Evolutionary conservation across 2,797 vertebrate genomes (phyloP).

Genomic region (Sparidentex hasta): DNA sequence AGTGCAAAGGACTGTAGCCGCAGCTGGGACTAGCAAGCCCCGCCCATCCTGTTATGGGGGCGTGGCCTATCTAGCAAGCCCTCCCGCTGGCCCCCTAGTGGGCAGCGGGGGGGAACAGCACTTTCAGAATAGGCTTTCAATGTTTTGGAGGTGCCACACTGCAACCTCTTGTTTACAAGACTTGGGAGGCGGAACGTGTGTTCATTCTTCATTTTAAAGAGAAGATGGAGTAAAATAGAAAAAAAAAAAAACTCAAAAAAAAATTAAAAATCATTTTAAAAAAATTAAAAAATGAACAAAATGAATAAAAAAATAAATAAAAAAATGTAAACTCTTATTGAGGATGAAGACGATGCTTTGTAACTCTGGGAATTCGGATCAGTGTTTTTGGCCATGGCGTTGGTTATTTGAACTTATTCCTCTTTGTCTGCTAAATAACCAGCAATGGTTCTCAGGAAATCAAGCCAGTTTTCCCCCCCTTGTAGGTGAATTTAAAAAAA

Average conservation of each 20-base stretch:
- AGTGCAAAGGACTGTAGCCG: conserved; percentile 98
- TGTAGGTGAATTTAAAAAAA: conserved; percentile 84
- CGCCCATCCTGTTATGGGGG: conserved; percentile 85
- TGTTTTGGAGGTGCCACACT: conserved; percentile 93
- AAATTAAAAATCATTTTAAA: conserved; percentile 38
- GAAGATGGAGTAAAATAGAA: conserved; percentile 76
- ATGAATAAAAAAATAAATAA: conserved; percentile 50
- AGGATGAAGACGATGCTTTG: conserved; percentile 94
- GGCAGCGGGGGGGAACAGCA: conserved; percentile 93
- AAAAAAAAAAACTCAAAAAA: conserved; percentile 40
- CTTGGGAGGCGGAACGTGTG: conserved; percentile 92
- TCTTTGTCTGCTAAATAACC: conserved; percentile 96
- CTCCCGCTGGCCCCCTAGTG: conserved; percentile 64
- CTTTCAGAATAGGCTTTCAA: conserved; percentile 98
- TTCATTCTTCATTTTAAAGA: conserved; percentile 98
- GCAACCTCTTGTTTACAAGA: conserved; percentile 99
- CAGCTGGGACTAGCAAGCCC: conserved; percentile 98
- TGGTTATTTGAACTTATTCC: conserved; percentile 93
- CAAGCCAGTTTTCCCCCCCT: conserved; percentile 92
- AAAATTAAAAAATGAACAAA: conserved; percentile 58
- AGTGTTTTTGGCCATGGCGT: conserved; percentile 93
- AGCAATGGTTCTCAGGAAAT: conserved; percentile 99
- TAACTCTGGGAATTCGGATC: conserved; percentile 99
- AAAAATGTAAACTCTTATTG: conserved; percentile 79
- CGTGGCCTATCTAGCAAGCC: conserved; percentile 80